phyloP scores from a whole-genome alignment of 2,797 vertebrate genomes.

The Tympanoctomys barrerae region DNA sequence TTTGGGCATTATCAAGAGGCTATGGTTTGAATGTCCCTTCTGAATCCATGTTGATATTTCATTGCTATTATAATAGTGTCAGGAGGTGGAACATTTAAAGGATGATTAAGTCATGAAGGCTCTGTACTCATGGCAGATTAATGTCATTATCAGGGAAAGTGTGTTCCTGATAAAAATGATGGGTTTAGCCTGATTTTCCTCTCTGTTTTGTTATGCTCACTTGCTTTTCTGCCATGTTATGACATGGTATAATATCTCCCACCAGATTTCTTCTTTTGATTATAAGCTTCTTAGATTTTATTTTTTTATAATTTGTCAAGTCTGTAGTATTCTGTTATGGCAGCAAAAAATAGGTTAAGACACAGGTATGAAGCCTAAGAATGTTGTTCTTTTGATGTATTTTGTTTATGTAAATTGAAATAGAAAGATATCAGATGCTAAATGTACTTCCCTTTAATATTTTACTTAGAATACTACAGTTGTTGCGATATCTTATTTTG shows the following conservation, averaged over 20 bases:
- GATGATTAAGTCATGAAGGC: not conserved
- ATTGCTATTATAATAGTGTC: not conserved
- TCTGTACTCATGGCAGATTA: not conserved
- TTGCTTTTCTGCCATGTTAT: not conserved
- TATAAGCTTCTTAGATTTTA: not conserved
- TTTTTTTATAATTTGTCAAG: not conserved
- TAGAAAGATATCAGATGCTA: slow-evolving; percentile 5
- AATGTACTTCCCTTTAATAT: not conserved
- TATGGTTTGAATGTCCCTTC: not conserved
- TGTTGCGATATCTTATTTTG: slow-evolving; percentile 33
- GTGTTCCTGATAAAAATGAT: not conserved
- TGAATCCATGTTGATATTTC: not conserved
- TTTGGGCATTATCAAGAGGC: not conserved
- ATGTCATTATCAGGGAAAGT: not conserved
- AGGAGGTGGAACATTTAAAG: not conserved
- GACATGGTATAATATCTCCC: not conserved
- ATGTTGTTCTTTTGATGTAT: not conserved
- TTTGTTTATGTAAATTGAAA: slow-evolving; percentile 50
- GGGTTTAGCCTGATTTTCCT: not conserved
- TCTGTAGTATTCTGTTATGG: not conserved
- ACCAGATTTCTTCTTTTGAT: not conserved
- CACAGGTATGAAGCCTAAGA: not conserved
- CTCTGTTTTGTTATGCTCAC: not conserved
- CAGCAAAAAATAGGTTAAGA: not conserved
- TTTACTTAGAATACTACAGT: slow-evolving; percentile 18